Evolutionary conservation across 2,888 invertebrate genomes (phyloP).

Genomic region (Acanthosoma haemorrhoidale): DNA sequence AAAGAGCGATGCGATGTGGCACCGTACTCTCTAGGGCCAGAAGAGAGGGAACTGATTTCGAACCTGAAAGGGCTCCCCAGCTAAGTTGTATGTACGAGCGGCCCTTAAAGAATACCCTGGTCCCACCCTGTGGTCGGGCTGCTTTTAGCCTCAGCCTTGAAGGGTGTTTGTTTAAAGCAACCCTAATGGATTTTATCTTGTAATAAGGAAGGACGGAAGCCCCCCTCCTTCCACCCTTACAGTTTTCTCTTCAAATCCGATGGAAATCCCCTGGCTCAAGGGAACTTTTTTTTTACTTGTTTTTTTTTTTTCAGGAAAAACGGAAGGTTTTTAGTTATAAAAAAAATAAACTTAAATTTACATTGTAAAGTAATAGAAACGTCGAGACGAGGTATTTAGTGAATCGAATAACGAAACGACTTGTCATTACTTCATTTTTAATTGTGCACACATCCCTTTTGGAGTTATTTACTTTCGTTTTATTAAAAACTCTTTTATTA

Average conservation of each 20-base stretch:
- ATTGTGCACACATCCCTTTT: too few species aligned
- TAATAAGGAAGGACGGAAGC: slow-evolving; percentile 16
- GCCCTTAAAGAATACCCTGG: too few species aligned
- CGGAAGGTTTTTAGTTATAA: neutral
- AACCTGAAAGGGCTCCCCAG: neutral
- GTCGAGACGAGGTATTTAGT: neutral
- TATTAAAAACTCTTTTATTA: too few species aligned
- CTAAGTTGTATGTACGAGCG: slow-evolving; percentile 1
- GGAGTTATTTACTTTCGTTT: too few species aligned
- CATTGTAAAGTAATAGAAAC: slow-evolving; percentile 1
- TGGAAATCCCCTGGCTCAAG: slow-evolving; percentile 14
- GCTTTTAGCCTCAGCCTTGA: too few species aligned
- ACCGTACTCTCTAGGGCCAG: neutral
- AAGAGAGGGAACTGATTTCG: neutral
- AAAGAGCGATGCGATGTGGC: too few species aligned
- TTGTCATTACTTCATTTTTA: neutral
- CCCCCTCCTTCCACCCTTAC: neutral
- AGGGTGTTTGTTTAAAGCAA: slow-evolving; percentile 26
- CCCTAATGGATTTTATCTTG: slow-evolving; percentile 30
- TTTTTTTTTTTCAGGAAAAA: neutral
- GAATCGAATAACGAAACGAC: neutral
- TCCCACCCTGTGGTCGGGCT: too few species aligned
- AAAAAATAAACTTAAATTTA: slow-evolving; percentile 13
- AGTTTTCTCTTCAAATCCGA: slow-evolving; percentile 17
- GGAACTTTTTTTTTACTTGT: neutral